Percentiles rank a stretch among this genome's conserved stretches.
These are phyloP conservation scores for Operophtera brumata DNA, from an alignment of 2,888 invertebrate species.

Conservation along the genomic window DNA sequence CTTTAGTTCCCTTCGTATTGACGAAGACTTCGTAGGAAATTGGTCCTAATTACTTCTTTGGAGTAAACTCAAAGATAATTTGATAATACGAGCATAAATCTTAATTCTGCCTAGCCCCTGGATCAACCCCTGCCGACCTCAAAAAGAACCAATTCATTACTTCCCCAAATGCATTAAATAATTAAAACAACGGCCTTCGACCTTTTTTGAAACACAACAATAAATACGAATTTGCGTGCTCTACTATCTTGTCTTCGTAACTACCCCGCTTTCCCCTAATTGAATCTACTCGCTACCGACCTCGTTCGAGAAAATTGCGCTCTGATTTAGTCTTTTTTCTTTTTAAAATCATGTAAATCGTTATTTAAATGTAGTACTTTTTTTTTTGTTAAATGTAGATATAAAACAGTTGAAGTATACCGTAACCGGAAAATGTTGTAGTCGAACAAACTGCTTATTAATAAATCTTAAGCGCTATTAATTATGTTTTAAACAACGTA, in stretches of 20 bases:
- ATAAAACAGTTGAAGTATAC: background rate
- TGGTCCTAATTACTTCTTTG: background rate
- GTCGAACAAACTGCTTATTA: background rate
- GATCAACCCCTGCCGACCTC: slow-evolving; percentile 4
- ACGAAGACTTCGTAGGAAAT: too few relatives aligned
- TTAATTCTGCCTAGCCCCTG: slow-evolving; percentile 9
- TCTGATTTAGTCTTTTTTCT: slow-evolving; percentile 32
- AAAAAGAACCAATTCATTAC: slow-evolving; percentile 32
- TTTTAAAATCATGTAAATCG: slow-evolving; percentile 9
- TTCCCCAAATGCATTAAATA: slow-evolving; percentile 33
- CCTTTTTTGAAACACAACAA: slow-evolving; percentile 23
- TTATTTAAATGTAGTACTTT: background rate
- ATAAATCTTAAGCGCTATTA: background rate
- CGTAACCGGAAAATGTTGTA: background rate
- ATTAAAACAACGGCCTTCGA: slow-evolving; percentile 27
- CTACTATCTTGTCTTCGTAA: slow-evolving; percentile 20
- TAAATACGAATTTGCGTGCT: slow-evolving; percentile 26
- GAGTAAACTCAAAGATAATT: slow-evolving; percentile 12
- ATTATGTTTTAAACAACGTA: background rate
- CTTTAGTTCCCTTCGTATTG: background rate
- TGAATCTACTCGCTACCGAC: slow-evolving; percentile 38
- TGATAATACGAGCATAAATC: slow-evolving; percentile 17
- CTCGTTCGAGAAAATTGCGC: slow-evolving; percentile 35
- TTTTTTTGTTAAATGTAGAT: background rate
- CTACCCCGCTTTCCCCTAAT: slow-evolving; percentile 36